Evolutionary conservation across 2,888 invertebrate genomes (phyloP).

Genomic region (Mimumesa dahlbomi): DNA sequence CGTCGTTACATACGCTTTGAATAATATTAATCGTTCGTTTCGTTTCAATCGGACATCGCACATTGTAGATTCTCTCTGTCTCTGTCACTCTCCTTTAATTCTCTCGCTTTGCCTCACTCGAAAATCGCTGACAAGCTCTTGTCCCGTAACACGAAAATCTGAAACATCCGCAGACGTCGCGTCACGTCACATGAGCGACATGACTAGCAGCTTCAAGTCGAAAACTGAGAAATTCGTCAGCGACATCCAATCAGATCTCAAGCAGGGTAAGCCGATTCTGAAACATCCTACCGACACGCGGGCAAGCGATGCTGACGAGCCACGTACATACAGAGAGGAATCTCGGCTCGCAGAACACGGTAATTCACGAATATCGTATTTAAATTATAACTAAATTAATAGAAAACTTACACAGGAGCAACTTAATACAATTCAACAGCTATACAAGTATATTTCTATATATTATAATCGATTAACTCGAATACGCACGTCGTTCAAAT

Average conservation of each 20-base stretch:
- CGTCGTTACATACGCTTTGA: too few relatives aligned
- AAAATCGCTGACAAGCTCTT: conserved; percentile 43
- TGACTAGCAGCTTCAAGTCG: conserved; percentile 86
- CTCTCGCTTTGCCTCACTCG: conserved; percentile 33
- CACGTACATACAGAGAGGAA: conserved; percentile 88
- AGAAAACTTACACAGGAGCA: too few relatives aligned
- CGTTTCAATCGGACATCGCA: not conserved
- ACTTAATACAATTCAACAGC: too few relatives aligned
- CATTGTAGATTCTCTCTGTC: conserved; percentile 10
- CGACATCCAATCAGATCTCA: conserved; percentile 85
- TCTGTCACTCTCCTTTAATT: conserved; percentile 27
- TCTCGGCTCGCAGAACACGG: conserved; percentile 87
- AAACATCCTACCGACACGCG: conserved; percentile 77
- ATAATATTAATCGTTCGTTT: not conserved
- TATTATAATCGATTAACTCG: not conserved
- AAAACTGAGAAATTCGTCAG: conserved; percentile 86
- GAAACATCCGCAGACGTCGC: conserved; percentile 81
- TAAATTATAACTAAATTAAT: conserved; percentile 3
- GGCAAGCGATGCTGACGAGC: conserved; percentile 79
- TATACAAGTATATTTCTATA: too few relatives aligned
- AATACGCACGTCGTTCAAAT: too few relatives aligned
- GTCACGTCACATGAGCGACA: conserved; percentile 84
- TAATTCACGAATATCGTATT: conserved; percentile 72
- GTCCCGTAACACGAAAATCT: conserved; percentile 61
- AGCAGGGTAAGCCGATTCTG: conserved; percentile 80